Base-by-base conservation (phyloP, 2,797 vertebrate genomes). In the Microctenopoma stevenorrisi region DNA sequence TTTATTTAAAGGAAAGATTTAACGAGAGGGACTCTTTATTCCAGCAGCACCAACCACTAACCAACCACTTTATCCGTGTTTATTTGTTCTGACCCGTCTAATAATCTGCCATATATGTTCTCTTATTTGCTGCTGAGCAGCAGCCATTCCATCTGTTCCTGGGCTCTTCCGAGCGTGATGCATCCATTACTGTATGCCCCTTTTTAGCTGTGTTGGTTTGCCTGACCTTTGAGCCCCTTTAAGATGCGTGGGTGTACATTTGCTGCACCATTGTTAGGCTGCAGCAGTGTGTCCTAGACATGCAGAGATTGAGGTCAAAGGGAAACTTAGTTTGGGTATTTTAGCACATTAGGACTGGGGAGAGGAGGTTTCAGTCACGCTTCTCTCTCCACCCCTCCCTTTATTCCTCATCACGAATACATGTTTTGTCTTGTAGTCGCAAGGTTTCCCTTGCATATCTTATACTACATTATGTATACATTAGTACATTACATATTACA, bases 201-300 rank as follows among this genome's bases (percentile, higher is more conserved):
- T 72, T 62, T 77, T 44, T 44, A 33, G 56, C 65, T 67, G 62
- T 49, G 69, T 60, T 69, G 55, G 62, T 75, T 68, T 63, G 57
- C 71, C 53, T 87, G 85, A 89, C 89, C 87, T 90, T 85, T 80
- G 72, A 76, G 76, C 46, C 77, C 66, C 72, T 84, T 85, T 65
- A 83, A 78, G 81, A 82, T 55, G 82, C 30, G 77, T 88, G 82
- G 85, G 87, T 67, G 80, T 58, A 10, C 11, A 40, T 81, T 84
- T 78, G 70, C 76, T 4, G 57, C 65, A 44, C 61, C 46, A 76
- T 85, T 87, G 81, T 82, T 62, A 63, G 63, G 60, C 65, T 65
- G 62, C 49, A 15, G 63, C 60, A 66, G 82, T 28, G 14, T 37
- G 52, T 72, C 78, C 78, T 68, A 57, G 67, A 71, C 79, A 4